Percentiles rank a stretch among this genome's conserved stretches.
Conservation (phyloP, 2,888 invertebrate genomes). For the Orchesellides sinensis region DNA sequence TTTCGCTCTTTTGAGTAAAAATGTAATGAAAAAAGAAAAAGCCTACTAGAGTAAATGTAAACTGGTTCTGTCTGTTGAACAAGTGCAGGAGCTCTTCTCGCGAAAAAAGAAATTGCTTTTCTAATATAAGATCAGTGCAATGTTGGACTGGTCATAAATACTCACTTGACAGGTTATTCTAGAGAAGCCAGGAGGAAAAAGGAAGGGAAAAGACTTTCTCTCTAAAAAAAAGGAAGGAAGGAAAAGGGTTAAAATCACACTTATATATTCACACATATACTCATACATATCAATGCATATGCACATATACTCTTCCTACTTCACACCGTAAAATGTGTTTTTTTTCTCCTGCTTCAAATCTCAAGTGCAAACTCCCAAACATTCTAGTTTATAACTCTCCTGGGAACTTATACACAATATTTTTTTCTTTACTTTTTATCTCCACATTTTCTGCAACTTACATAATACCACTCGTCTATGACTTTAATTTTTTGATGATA, state of each 20-base stretch:
- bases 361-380: conserved; percentile 72
- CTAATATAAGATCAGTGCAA: conserved; percentile 74
- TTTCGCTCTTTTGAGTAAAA: background rate
- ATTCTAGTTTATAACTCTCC: conserved; percentile 72
- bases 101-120: conserved; percentile 73
- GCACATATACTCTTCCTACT: background rate
- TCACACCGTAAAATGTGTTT: conserved; percentile 17
- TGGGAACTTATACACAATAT: conserved; percentile 58
- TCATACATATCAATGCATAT: background rate
- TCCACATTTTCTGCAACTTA: background rate
- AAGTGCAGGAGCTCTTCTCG: conserved; percentile 20
- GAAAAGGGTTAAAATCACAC: conserved; percentile 30
- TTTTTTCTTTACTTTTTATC: background rate
- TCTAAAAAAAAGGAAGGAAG: background rate
- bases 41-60: background rate
- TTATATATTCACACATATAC: conserved; percentile 3
- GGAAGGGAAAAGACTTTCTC: background rate
- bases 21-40: conserved; percentile 16
- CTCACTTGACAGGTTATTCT: conserved; percentile 74
- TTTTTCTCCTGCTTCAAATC: conserved; percentile 66
- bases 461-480: background rate
- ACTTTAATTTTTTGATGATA: conserved; percentile 45
- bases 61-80: conserved; percentile 25
- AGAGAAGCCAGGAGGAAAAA: conserved; percentile 13
- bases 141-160: conserved; percentile 73